Evolutionary conservation across 2,888 invertebrate genomes (phyloP), one percentile per base, ranked within the genome.

Genomic region (Stenolophus ochropezus): DNA sequence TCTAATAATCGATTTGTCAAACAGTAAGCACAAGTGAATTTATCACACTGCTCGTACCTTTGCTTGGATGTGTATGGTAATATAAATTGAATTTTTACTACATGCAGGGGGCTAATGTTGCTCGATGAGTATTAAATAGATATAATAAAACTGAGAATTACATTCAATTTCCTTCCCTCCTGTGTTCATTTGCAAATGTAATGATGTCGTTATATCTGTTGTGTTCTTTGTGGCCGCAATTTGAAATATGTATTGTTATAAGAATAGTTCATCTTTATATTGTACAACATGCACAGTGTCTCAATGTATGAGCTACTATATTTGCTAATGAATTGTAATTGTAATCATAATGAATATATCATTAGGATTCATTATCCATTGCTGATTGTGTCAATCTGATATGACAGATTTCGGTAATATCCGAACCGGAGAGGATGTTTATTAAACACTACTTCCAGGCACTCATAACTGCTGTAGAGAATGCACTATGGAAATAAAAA

Each of bases 61-160:
- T 42, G 33, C 33, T n/a, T n/a, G n/a, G 33, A 42, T 42, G 11
- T 42, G 11, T 42, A 42, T 42, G 8, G 33, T 42, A 42, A 42
- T 42, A 42, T 8, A 42, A 42, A 42, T 42, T 42, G 33, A 69
- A 78, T 78, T 78, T 78, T 78, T 47, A 69, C 14, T 78, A 23
- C 20, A 47, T 75, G 69, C 47, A 23, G 78, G 78, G 51, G 78
- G 78, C 42, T 78, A 78, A 78, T 77, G 61, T 61, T 42, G 23
- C 77, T n/a, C 61, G 42, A 58, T 69, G 69, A 69, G 78, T 69
- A 14, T 78, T 25, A 69, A 65, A 49, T 49, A 47, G 49, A 42
- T 27, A 33, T 51, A 20, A 69, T 53, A 25, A 8, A 51, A 78
- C 78, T 51, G 61, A 16, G 53, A 42, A 73, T 47, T 53, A 18